Evolutionary conservation across 92 coral and sea anemone species (phyloP).

Genomic region (Phymanthus crucifer): DNA sequence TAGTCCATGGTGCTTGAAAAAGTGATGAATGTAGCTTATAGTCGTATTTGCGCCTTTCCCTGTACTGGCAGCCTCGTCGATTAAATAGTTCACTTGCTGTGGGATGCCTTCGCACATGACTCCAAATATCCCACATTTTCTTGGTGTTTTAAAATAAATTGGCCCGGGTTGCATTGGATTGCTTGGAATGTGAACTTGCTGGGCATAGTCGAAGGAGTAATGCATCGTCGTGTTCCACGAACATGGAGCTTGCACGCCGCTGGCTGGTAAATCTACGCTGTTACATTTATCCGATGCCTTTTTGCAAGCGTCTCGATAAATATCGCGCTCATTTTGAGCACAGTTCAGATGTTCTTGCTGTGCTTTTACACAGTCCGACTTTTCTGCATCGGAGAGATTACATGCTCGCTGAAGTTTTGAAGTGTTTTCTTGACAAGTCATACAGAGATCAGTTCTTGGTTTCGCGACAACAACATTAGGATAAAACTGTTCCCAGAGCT

Average conservation of each 20-base stretch:
- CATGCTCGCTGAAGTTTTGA: conserved; percentile 52
- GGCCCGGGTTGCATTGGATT: conserved; percentile 46
- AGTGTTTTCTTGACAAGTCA: conserved; percentile 59
- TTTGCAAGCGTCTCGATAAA: conserved; percentile 34
- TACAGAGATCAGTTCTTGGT: conserved; percentile 65
- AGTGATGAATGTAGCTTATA: conserved; percentile 47
- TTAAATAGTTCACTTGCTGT: conserved; percentile 50
- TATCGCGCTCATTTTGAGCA: conserved; percentile 52
- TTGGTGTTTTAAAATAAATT: conserved; percentile 53
- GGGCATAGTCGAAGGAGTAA: conserved; percentile 55
- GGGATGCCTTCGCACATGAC: conserved; percentile 61
- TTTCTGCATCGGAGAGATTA: conserved; percentile 54
- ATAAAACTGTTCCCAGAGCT: conserved; percentile 48
- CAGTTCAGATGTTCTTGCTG: conserved; percentile 55
- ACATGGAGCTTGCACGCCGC: conserved; percentile 21
- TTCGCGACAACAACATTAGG: conserved; percentile 56
- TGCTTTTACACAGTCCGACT: conserved; percentile 40
- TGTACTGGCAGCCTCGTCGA: conserved; percentile 48
- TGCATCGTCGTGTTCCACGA: conserved; percentile 37
- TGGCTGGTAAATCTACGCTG: neutral
- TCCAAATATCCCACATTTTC: conserved; percentile 62
- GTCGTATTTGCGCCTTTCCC: conserved; percentile 60
- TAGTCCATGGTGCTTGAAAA: conserved; percentile 55
- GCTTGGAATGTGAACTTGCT: conserved; percentile 45
- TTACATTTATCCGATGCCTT: conserved; percentile 1